Base-by-base conservation (phyloP, 2,888 invertebrate species). In the Nezara viridula region DNA sequence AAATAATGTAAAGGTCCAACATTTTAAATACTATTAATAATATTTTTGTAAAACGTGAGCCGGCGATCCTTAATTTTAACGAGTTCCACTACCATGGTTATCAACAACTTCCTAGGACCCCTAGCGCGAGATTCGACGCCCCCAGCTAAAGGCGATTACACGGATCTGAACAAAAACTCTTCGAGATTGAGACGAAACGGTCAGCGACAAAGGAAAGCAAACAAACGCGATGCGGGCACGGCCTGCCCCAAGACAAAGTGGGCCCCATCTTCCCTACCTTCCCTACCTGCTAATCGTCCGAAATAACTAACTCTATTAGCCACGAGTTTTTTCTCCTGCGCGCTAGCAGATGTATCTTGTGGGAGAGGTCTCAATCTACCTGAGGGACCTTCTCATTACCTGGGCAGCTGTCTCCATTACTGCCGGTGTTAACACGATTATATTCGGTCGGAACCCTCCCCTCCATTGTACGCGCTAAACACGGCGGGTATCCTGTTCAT, bases 301-400 rank as follows among this genome's bases (percentile, higher is more conserved):
- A 86, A 50, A 86, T 86, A 86, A 86, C 86, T 86, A 86, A 86
- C 86, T 86, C 86, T 86, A 86, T 86, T 86, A 86, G 44, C 81
- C 81, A n/a, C n/a, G 12, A 44, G 10, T 44, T 81, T 81, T 81
- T 81, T 81, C n/a, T 44, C 81, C 44, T 12, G n/a, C 3, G n/a
- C 7, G n/a, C 49, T 0, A 47, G 86, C 86, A 50, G 50, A 49
- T 52, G 52, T 86, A 50, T 49, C 86, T 50, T 40, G 81, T 81
- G 81, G 81, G 44, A 44, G 81, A 86, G 47, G 52, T 32, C 86
- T 86, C 86, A 86, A 86, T 50, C 86, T 86, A 86, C 86, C 86
- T 86, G 86, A 10, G 32, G 50, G 32, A 12, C 86, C n/a, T 14
- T 37, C 47, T 49, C 50, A 32, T 86, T 40, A 86, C 52, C 50